Base-by-base conservation (phyloP, 2,113 vertebrate species). In the Tringa solitaria region DNA sequence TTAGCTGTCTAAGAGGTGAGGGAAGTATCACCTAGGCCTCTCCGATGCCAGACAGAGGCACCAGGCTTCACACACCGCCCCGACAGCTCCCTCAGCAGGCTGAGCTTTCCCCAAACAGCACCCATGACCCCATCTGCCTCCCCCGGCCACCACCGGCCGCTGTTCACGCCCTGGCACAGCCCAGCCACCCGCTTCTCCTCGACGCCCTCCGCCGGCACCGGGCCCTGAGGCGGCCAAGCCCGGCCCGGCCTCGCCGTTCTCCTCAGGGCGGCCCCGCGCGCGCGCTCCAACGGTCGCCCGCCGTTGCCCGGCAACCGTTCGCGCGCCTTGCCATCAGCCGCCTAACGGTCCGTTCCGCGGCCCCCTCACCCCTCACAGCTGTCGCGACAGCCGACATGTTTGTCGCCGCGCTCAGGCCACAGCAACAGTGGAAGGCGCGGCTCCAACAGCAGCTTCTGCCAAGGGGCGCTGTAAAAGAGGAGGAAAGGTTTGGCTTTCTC, bases 31-130 rank as follows among this genome's bases (percentile, higher is more conserved):
- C 32, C 50, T 45, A 1, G 4, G 23, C 16, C 30, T 12, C 46
- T 53, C 56, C 30, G 50, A 84, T 41, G 67, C 28, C 77, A 56
- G 35, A 26, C 10, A 12, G 65, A 30, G 56, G 39, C 50, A 39
- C 4, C 2, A 41, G 32, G 30, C 30, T 41, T 41, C 12, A 8
- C 41, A 5, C 0, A 0, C 24, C 2, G 1, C 19, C 22, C 37
- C 9, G 20, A 8, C 33, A 23, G 54, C 50, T 10, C 72, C 37
- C 67, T 41, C 67, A 18, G 21, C 12, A 2, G 43, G 20, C 32
- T 3, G 15, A 48, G 32, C 45, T 43, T 21, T 7, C 23, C 21
- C 17, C 14, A 14, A 4, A 33, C 43, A 45, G 26, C 14, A 8
- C 26, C 26, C 24, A 14, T 15, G 14, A 35, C n/a, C 27, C n/a